A percentile compares a stretch with the other conserved stretches of the same genome.
phyloP scores from a whole-genome alignment of 1,140 invertebrate genomes.

The Dinothrombium tinctorium region DNA sequence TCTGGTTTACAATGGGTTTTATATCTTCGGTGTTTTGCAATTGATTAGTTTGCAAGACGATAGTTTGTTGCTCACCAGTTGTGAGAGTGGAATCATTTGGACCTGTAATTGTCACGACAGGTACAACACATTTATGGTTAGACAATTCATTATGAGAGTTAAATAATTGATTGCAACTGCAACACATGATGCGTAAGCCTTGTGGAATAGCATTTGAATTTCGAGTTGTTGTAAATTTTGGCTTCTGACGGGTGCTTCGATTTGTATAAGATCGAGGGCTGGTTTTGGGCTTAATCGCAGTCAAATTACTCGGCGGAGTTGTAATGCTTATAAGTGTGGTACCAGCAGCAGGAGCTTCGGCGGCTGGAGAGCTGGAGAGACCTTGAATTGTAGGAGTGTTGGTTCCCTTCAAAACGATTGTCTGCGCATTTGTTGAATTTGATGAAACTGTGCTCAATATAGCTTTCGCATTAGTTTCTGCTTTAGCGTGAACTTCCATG shows the following conservation, averaged over 20 bases:
- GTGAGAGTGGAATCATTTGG: not conserved
- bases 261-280: no score
- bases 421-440: not conserved
- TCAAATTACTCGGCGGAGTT: not conserved
- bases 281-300: no score
- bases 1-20: not conserved
- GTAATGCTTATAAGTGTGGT: not conserved
- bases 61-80: not conserved
- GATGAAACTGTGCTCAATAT: not conserved
- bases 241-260: not conserved
- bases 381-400: not conserved
- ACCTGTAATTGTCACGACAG: not conserved
- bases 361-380: no score
- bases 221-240: not conserved
- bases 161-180: conserved; percentile 3
- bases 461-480: conserved; percentile 4
- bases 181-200: conserved; percentile 1
- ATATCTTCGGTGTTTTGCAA: not conserved
- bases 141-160: not conserved
- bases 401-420: no score
- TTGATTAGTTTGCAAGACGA: no score
- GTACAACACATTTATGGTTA: conserved; percentile 1
- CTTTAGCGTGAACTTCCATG: conserved; percentile 14
- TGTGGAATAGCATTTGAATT: not conserved
- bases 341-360: not conserved